A percentile compares a stretch with the other conserved stretches of the same genome.
These are phyloP conservation scores for Toxotes jaculatrix DNA, from an alignment of 2,113 vertebrate species.

Conservation along the genomic window DNA sequence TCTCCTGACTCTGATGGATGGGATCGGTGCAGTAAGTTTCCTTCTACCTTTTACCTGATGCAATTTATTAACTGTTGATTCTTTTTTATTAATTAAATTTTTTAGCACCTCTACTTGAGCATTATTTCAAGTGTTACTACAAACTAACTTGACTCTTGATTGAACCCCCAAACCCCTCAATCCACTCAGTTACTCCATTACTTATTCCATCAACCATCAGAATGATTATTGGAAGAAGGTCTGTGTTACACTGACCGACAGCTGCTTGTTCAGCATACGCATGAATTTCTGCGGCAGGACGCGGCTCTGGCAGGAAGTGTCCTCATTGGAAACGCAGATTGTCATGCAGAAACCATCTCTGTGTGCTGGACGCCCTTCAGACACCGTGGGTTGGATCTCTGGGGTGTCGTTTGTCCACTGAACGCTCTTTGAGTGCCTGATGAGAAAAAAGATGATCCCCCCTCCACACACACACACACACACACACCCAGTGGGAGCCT, in stretches of 20 bases:
- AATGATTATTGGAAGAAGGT: background rate
- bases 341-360: conserved; percentile 69
- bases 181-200: too few relatives aligned
- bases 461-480: background rate
- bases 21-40: conserved; percentile 91
- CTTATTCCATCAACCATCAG: background rate
- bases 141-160: too few relatives aligned
- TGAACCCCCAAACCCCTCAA: too few relatives aligned
- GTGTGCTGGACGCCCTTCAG: conserved; percentile 61
- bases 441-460: conserved; percentile 62
- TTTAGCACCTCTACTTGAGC: too few relatives aligned
- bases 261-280: conserved; percentile 1
- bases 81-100: too few relatives aligned
- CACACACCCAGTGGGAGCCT: conserved; percentile 31
- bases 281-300: background rate
- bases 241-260: conserved; percentile 2
- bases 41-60: background rate
- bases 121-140: too few relatives aligned
- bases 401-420: conserved; percentile 50
- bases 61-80: too few relatives aligned
- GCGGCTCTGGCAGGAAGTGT: conserved; percentile 29
- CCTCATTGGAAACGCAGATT: conserved; percentile 58
- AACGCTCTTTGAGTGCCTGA: conserved; percentile 44
- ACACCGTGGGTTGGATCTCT: conserved; percentile 48
- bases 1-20: conserved; percentile 96